Conservation (phyloP, 2,797 vertebrate genomes). For the Dendrocincla fuliginosa region DNA sequence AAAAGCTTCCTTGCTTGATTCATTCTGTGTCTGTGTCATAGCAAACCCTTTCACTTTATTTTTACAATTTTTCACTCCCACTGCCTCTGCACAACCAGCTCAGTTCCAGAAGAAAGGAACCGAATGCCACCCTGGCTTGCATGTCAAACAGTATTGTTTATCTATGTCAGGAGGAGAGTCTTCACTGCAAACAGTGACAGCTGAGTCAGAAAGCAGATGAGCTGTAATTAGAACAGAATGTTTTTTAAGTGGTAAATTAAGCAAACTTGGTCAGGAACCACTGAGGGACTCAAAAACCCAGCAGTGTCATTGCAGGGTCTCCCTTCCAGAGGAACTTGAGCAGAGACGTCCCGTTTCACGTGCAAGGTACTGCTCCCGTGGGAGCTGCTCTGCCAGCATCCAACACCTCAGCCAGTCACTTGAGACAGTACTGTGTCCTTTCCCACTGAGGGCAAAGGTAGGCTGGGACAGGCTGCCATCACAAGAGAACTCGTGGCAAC, state of each 20-base stretch:
- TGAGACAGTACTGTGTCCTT: background rate
- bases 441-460: background rate
- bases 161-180: background rate
- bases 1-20: background rate
- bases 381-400: background rate
- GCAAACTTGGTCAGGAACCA: constrained; percentile 17
- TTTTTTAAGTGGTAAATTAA: constrained; percentile 35
- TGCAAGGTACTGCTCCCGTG: rapidly evolving
- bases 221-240: constrained; percentile 40
- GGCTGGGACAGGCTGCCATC: background rate
- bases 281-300: rapidly evolving
- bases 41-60: background rate
- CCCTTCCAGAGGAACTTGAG: background rate
- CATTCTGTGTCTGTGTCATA: background rate
- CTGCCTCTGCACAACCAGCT: background rate
- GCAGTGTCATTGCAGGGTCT: background rate
- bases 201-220: background rate
- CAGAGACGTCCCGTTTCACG: rapidly evolving
- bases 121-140: background rate
- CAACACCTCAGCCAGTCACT: background rate
- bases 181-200: constrained; percentile 37
- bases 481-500: background rate
- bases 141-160: constrained; percentile 30
- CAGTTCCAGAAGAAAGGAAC: background rate
- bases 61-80: background rate